Evolutionary conservation across 30 jellyfish, hydroid and myxozoan genomes (phyloP).

Genomic region (Aurelia coerulea): DNA sequence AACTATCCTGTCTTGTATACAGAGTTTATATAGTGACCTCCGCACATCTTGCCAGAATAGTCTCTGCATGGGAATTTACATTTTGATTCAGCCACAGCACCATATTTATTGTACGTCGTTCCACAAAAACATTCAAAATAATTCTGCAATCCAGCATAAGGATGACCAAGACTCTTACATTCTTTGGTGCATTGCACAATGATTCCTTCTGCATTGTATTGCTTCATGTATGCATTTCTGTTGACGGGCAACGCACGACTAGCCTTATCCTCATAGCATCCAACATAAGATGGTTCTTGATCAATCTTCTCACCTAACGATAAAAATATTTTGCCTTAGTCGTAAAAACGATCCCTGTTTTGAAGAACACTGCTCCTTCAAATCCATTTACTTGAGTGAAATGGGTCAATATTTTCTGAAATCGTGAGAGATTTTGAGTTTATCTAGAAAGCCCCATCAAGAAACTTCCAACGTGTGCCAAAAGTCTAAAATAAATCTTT

Average conservation of each 20-base stretch:
- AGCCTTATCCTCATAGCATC: slow-evolving; percentile 11
- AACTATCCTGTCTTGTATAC: slow-evolving; percentile 28
- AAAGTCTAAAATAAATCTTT: too few relatives aligned
- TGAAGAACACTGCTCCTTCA: too few relatives aligned
- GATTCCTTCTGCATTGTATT: not conserved
- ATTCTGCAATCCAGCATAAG: slow-evolving; percentile 29
- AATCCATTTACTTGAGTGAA: too few relatives aligned
- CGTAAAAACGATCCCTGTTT: too few relatives aligned
- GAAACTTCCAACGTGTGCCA: too few relatives aligned
- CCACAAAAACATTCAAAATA: slow-evolving; percentile 17
- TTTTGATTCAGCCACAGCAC: not conserved
- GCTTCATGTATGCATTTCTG: not conserved
- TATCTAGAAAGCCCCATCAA: too few relatives aligned
- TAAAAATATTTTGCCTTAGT: too few relatives aligned
- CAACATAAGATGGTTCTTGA: slow-evolving; percentile 2
- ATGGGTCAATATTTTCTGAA: too few relatives aligned
- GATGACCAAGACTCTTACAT: not conserved
- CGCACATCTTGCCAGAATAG: slow-evolving; percentile 2
- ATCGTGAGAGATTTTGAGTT: too few relatives aligned
- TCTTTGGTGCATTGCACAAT: not conserved
- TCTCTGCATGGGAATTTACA: not conserved
- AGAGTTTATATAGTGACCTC: slow-evolving; percentile 25
- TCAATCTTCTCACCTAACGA: too few relatives aligned
- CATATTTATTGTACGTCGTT: slow-evolving; percentile 3
- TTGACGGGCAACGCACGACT: not conserved